Base-by-base conservation (phyloP, 2,888 invertebrate genomes). In the Orgyia antiqua region DNA sequence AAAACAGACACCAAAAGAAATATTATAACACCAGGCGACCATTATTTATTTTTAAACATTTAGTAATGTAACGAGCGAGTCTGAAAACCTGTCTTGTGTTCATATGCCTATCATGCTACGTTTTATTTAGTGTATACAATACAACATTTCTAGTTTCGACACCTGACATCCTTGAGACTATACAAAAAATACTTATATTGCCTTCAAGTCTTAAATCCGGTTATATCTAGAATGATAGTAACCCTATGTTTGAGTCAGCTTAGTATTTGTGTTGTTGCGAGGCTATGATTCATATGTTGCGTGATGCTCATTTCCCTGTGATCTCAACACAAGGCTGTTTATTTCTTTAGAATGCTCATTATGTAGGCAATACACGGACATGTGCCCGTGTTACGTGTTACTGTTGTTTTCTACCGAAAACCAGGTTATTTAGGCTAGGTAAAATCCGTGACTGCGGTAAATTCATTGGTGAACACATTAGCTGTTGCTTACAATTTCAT, bases 291-390 rank as follows among this genome's bases (percentile, higher is more conserved):
- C 73, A 73, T 41, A 30, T 39, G 51, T 61, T 63, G 64, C 64
- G 67, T 69, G 71, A 63, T 68, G 65, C 55, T 49, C 65, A 66
- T 69, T 71, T 72, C 64, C 37, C 47, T 66, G 45, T 52, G 54
- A 57, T 63, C 56, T 52, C 49, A 39, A 45, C 44, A 59, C 64
- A 65, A 67, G 58, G 61, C 46, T 66, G 58, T 65, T 64, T 63
- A 54, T 55, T 59, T 62, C 48, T 41, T 49, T 49, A 33, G 46
- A 45, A 45, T 48, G 30, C 41, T 54, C 51, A 49, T 54, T 59
- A 45, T 35, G 46, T 35, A 62, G 52, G 55, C 59, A 51, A 37
- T 38, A 31, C 51, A 48, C 33, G 33, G 7, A 21, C 29, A 29
- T 41, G 36, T 42, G 21, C 33, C 27, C 36, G 30, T 35, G 32